Base-by-base conservation (phyloP, 2,113 vertebrate genomes). In the Bungarus multicinctus region DNA sequence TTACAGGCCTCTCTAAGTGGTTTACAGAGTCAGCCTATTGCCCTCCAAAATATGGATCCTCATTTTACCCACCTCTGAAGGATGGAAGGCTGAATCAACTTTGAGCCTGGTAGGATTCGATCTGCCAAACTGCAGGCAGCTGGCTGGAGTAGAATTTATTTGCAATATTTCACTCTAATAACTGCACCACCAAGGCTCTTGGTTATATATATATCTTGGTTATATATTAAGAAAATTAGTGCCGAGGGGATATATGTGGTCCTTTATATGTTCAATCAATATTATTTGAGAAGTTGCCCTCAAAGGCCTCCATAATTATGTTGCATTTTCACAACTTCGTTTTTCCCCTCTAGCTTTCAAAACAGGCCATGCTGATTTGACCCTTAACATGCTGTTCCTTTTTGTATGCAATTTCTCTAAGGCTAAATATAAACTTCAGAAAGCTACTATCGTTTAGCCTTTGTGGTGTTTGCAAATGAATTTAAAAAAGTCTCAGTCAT, bases 381-480 rank as follows among this genome's bases (percentile, higher is more conserved):
- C 81, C 89, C n/a, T 92, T 58, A 85, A 85, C 88, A 57, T 16
- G 89, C 93, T 92, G 69, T 30, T 96, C 92, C 47, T 91, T 22
- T 81, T 8, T 3, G 27, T 34, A 52, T 89, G 64, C n/a, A 9
- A 94, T 55, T 90, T 30, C 43, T 93, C 64, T 58, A 34, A 85
- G 50, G 88, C 6, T 1, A 52, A 87, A 86, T 52, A 90, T 69
- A 94, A 92, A 23, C 87, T 88, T 47, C 91, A 85, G 57, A 94
- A 94, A 34, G 39, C 64, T 50, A 20, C 85, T 74, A 50, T 69
- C 30, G n/a, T 23, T 39, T 25, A 88, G 64, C 60, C 20, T 90
- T 92, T 92, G 60, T 87, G 50, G 90, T 91, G 88, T 55, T 96
- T 94, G 91, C 91, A 91, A 94, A 92, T 91, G 88, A 25, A 87